phyloP scores from a whole-genome alignment of 1,140 invertebrate species.

The Drosophila ironensis region DNA sequence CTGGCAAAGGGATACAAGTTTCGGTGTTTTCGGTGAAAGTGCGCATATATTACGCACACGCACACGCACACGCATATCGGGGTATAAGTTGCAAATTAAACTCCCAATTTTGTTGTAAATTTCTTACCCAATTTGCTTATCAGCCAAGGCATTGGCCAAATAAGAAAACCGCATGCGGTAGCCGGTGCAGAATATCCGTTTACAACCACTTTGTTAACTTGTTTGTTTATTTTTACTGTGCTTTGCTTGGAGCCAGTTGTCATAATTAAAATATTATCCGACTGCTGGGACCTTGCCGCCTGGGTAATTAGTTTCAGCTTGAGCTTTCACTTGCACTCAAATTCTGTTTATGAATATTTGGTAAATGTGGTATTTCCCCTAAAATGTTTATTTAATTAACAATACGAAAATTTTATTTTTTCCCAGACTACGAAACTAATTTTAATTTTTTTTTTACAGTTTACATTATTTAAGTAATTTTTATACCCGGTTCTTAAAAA shows the following conservation, averaged over 20 bases:
- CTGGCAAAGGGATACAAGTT: conserved; percentile 38
- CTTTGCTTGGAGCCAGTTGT: conserved; percentile 30
- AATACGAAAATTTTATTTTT: no score
- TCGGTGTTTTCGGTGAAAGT: conserved; percentile 61
- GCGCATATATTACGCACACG: conserved; percentile 76
- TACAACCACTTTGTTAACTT: conserved; percentile 16
- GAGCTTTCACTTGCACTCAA: no score
- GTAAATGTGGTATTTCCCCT: no score
- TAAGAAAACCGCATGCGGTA: conserved; percentile 73
- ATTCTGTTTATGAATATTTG: no score
- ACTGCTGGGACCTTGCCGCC: conserved; percentile 19
- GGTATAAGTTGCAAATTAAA: conserved; percentile 45
- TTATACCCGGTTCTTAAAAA: no score
- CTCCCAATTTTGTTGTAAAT: conserved; percentile 57
- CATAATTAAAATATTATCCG: conserved; percentile 70
- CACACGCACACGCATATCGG: conserved; percentile 48
- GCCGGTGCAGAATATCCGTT: conserved; percentile 48
- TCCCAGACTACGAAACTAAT: no score
- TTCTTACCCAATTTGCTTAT: conserved; percentile 70
- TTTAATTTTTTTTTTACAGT: no score
- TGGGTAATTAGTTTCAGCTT: conserved; percentile 52
- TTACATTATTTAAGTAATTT: no score
- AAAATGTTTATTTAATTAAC: no score
- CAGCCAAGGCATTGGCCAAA: conserved; percentile 50
- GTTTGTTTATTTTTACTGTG: conserved; percentile 6